Percentiles rank a stretch among this genome's conserved stretches.
Conservation (phyloP, 2,888 invertebrate genomes). For the Nineta flava region DNA sequence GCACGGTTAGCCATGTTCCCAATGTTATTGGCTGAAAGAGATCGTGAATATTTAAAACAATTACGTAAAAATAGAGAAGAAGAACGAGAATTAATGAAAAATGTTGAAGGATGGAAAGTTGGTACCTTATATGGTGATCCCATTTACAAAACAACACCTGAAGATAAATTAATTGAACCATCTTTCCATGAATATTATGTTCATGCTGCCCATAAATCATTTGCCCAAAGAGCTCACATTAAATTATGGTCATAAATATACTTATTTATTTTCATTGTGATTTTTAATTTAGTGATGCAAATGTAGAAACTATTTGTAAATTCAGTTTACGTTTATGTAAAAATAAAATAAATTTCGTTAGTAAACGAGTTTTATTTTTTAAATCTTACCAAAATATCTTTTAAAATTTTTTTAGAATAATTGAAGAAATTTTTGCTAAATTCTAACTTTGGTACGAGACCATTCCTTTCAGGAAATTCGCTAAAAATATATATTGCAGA, state of each 20-base stretch:
- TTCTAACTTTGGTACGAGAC: too few relatives aligned
- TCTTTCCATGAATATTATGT: constrained; percentile 54
- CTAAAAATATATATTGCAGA: too few relatives aligned
- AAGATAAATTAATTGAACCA: constrained; percentile 47
- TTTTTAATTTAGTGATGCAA: too few relatives aligned
- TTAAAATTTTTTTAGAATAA: too few relatives aligned
- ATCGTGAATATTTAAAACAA: constrained; percentile 70
- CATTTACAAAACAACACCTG: constrained; percentile 52
- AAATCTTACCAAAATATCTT: too few relatives aligned
- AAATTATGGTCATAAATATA: constrained; percentile 36
- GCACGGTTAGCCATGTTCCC: constrained; percentile 62
- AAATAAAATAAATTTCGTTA: too few relatives aligned
- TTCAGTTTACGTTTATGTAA: too few relatives aligned
- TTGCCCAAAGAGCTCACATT: constrained; percentile 34
- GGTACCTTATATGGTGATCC: constrained; percentile 81
- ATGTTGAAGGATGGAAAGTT: constrained; percentile 81
- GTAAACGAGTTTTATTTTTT: too few relatives aligned
- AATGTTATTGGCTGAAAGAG: constrained; percentile 65
- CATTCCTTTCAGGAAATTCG: too few relatives aligned
- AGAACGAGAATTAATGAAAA: constrained; percentile 74
- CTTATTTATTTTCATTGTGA: too few relatives aligned
- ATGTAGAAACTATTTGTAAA: too few relatives aligned
- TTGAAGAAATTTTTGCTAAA: too few relatives aligned
- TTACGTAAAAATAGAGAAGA: constrained; percentile 64
- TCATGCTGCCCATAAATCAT: constrained; percentile 38